Base-by-base conservation (phyloP, 2,888 invertebrate species). In the Portevinia maculata region DNA sequence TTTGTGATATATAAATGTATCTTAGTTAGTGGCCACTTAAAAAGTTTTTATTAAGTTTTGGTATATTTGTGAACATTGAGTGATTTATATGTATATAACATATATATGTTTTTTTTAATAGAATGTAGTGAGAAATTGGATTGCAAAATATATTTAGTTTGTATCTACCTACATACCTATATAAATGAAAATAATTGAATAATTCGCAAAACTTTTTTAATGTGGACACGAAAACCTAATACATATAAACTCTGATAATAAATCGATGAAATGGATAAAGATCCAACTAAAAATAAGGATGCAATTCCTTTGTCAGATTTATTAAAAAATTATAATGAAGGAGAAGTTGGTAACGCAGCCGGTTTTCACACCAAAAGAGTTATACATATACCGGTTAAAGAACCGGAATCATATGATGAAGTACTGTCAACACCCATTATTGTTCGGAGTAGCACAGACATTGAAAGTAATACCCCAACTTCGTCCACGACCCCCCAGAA, bases 401-500 rank as follows among this genome's bases (percentile, higher is more conserved):
- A 85, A 70, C 75, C 76, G 8, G 64, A 69, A 57, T 21, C 17
- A 21, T 50, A 15, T 41, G 79, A 84, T 59, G 71, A 78, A 57
- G 57, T 65, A 59, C 28, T 64, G 53, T 24, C 44, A 4, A 19
- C 37, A 30, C 62, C 79, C 4, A 57, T 62, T 30, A 48, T 15
- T 48, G 39, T 75, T 3, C 50, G 30, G 1, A 81, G 79, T 15
- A 85, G 79, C 62, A 75, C 85, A 15, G 85, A 70, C 85, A 88
- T 84, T n/a, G 64, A 55, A 46, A 74, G 65, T 46, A 62, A 21
- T 62, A 84, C 84, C 32, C 81, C 85, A 48, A 84, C 85, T 11
- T 75, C 64, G 3, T 83, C 86, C 19, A 86, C 86, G 0, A 81
- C 50, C 11, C 86, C 87, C n/a, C 90, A 91, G 74, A 91, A 94